Conservation (phyloP, 2,888 invertebrate species). For the Oscheius sp. region DNA sequence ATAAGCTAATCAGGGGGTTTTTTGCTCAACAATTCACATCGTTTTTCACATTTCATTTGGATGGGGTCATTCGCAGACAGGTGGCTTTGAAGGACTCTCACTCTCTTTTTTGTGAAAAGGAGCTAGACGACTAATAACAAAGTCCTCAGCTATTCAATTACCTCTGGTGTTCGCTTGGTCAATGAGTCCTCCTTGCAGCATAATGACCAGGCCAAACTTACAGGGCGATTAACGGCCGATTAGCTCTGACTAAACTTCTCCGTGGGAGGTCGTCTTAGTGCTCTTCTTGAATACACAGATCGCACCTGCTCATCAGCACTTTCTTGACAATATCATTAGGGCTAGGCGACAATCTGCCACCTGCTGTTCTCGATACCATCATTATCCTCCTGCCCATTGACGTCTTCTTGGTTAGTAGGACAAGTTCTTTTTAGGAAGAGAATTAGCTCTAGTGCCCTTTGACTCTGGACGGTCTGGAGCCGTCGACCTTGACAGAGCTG, state of each 20-base stretch:
- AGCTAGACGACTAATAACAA: too few species aligned
- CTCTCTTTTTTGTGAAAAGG: too few species aligned
- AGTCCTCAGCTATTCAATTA: too few species aligned
- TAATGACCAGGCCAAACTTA: constrained; percentile 24
- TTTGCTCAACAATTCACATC: background rate
- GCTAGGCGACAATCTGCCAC: constrained; percentile 1
- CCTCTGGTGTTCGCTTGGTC: too few species aligned
- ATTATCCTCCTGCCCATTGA: background rate
- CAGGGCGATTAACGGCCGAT: constrained; percentile 28
- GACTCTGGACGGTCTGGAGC: background rate
- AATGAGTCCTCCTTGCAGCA: too few species aligned
- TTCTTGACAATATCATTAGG: constrained; percentile 8
- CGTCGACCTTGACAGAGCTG: constrained; percentile 25
- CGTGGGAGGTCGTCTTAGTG: constrained; percentile 21
- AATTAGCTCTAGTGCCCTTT: constrained; percentile 2
- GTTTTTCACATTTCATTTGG: background rate
- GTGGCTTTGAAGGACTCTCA: constrained; percentile 15
- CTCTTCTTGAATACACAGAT: constrained; percentile 14
- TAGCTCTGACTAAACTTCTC: constrained; percentile 22
- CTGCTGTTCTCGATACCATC: background rate
- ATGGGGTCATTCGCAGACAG: constrained; percentile 12
- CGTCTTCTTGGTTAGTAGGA: background rate
- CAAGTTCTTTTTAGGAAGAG: background rate
- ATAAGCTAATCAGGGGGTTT: constrained; percentile 21
- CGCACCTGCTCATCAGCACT: constrained; percentile 26